phyloP scores from a whole-genome alignment of 2,797 vertebrate species.

The Botia almorhae region DNA sequence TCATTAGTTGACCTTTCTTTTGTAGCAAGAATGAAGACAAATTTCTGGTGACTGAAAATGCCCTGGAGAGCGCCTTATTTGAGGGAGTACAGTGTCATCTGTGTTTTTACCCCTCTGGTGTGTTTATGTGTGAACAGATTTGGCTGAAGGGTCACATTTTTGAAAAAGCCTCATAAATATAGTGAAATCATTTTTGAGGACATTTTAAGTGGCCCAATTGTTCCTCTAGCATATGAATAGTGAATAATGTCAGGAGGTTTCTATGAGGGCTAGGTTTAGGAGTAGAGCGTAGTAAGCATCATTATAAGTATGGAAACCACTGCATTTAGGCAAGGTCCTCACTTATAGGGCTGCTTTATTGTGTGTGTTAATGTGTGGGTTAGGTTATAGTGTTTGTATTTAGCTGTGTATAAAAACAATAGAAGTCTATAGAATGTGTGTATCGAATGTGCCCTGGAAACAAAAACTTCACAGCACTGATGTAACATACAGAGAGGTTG shows the following conservation, averaged over 20 bases:
- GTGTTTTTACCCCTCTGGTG: not conserved
- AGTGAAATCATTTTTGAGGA: not conserved
- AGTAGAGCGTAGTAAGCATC: not conserved
- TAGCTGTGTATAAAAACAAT: too few species aligned
- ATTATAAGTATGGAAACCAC: not conserved
- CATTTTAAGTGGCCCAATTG: not conserved
- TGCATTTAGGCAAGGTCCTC: not conserved
- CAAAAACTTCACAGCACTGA: too few species aligned
- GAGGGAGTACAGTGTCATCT: not conserved
- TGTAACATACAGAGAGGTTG: too few species aligned
- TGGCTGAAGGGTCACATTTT: not conserved
- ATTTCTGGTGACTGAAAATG: not conserved
- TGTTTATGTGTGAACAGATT: not conserved
- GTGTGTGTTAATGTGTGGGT: too few species aligned
- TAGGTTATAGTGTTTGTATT: too few species aligned
- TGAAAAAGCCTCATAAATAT: not conserved
- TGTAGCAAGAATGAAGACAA: conserved; percentile 20
- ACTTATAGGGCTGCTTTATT: not conserved
- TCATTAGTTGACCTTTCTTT: conserved; percentile 15
- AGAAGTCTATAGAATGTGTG: too few species aligned
- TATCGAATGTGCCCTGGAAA: too few species aligned
- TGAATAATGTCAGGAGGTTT: not conserved
- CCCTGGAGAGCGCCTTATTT: conserved; percentile 11
- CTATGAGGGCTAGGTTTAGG: not conserved
- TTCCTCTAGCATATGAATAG: not conserved